Evolutionary conservation across 1,140 invertebrate species (phyloP), one percentile per base, ranked within the genome.

Genomic region (Akabosia matsudoensis): DNA sequence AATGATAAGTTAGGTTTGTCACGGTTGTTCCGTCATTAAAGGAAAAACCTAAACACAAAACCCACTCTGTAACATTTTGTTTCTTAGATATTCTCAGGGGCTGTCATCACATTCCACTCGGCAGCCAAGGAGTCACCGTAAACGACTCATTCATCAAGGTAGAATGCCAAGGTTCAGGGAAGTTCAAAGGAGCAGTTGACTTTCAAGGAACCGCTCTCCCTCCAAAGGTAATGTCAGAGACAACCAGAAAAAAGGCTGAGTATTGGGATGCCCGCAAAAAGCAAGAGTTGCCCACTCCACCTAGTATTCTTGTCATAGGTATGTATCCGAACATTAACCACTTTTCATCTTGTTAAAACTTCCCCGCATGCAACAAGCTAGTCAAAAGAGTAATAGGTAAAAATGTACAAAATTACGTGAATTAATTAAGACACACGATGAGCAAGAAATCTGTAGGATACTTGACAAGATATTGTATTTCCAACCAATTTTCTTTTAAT

Each of bases 121-220:
- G 34, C 3, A 13, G 2, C 4, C 28, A 72, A 26, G 71, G 70
- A 13, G 34, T 28, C 3, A 14, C 33, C 7, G 31, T 78, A 0
- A 72, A 74, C 26, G 51, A 61, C 22, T 52, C 76, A 4, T 80
- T 52, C 54, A 56, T 80, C 1, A 76, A 78, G 34, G 33, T 78
- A 16, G 79, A 80, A 34, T 80, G 79, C 54, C 7, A 78, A 71
- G 74, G 78, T 37, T n/a, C n/a, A 22, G 45, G 33, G 26, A 70
- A 74, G 16, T 13, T 74, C 34, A 72, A 75, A 45, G 70, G 33
- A 2, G 26, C 1, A 7, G 33, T 64, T 0, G 72, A 80, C 31
- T 80, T 74, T 30, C 28, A 74, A 10, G 45, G 64, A 0, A 54
- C 73, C 0, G 76, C 73, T 24, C 51, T 75, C 0, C 67, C 74